A percentile compares a stretch with the other conserved stretches of the same genome.
phyloP scores from a whole-genome alignment of 2,113 vertebrate species.

The Columba livia region DNA sequence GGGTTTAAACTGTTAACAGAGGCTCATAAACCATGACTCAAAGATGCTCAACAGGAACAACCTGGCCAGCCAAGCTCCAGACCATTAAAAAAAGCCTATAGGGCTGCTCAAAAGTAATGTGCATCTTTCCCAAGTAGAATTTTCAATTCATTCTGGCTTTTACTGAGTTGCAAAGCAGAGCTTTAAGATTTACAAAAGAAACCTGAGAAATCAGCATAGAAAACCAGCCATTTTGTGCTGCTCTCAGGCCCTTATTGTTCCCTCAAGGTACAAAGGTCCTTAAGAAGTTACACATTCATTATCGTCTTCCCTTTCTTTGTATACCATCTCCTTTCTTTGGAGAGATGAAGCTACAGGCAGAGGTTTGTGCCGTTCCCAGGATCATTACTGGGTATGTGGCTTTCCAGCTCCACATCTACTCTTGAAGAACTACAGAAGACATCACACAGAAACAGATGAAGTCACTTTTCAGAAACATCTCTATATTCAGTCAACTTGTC shows the following conservation, averaged over 20 bases:
- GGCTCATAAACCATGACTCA: neutral
- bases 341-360: neutral
- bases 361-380: neutral
- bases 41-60: neutral
- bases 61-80: neutral
- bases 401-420: neutral
- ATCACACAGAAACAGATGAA: neutral
- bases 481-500: neutral
- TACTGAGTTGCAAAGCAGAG: neutral
- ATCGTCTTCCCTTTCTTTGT: neutral
- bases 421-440: neutral
- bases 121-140: neutral
- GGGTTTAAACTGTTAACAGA: neutral
- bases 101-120: neutral
- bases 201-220: neutral
- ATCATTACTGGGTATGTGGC: neutral
- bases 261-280: neutral
- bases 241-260: neutral
- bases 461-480: slow-evolving; percentile 4
- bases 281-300: neutral
- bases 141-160: neutral
- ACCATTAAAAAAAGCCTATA: neutral
- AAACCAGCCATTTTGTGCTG: neutral
- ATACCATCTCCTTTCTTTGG: neutral
- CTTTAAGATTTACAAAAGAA: neutral